phyloP scores from a whole-genome alignment of 2,113 vertebrate species.

The Physeter macrocephalus region DNA sequence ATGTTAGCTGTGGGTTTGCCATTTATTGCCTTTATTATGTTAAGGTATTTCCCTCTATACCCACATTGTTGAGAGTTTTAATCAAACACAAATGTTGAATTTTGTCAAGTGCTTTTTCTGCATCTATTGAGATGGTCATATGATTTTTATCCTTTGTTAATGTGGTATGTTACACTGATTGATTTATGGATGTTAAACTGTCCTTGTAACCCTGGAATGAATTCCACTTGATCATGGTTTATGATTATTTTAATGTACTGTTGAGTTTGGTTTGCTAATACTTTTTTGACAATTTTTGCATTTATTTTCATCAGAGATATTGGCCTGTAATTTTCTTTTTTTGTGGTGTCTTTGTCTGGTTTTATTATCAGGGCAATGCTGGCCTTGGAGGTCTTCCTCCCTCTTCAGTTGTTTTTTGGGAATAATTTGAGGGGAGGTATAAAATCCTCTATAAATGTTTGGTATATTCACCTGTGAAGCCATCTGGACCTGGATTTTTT shows the following conservation, averaged over 20 bases:
- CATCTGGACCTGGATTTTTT: neutral
- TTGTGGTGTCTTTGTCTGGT: neutral
- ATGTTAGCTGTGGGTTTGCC: neutral
- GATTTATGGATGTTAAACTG: neutral
- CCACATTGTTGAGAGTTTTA: neutral
- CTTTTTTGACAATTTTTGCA: neutral
- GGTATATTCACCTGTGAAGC: neutral
- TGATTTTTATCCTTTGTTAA: neutral
- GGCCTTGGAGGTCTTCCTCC: neutral
- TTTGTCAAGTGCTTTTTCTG: neutral
- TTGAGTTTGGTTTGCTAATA: neutral
- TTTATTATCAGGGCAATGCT: neutral
- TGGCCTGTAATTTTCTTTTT: neutral
- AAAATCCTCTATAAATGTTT: neutral
- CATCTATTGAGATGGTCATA: neutral
- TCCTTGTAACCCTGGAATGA: neutral
- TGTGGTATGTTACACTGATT: neutral
- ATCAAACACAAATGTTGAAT: neutral
- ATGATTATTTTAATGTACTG: neutral
- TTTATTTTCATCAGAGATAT: neutral
- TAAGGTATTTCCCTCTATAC: neutral
- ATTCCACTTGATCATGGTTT: neutral
- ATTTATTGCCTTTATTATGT: neutral
- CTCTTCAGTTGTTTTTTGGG: neutral
- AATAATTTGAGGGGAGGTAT: neutral